Evolutionary conservation across 2,113 vertebrate genomes (phyloP), one percentile per base, ranked within the genome.

Genomic region (Pomatorhinus ruficollis): DNA sequence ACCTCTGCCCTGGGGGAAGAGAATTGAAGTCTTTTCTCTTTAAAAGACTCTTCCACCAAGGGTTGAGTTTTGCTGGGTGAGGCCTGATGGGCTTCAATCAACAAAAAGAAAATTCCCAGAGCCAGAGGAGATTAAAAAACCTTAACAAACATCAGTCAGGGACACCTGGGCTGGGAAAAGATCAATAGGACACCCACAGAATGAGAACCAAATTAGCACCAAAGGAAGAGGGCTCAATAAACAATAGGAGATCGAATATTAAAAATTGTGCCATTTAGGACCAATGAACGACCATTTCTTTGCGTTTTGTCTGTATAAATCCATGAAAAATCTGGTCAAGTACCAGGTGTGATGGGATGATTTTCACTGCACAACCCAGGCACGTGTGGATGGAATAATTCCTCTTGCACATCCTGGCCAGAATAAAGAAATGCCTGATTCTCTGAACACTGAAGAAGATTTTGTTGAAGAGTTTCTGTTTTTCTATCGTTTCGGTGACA

Each of bases 181-280:
- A 24, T 19, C 3, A 0, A 4, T 3, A 6, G 15, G 23, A 65
- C 24, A 65, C 1, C 8, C 42, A 56, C 1, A 3, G 19, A 22
- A n/a, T 9, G 24, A 47, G 50, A 3, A 40, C 4, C 15, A 30
- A 40, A 85, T 40, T 16, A 56, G 24, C 50, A 56, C 16, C 1
- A 1, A 49, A 35, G 35, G 30, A 20, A 24, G 21, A 21, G 60
- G 13, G 35, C 31, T 66, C 35, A n/a, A 15, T 47, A 47, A 40
- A 35, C 52, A 20, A 9, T 0, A 40, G 31, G 25, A 49, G 52
- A 76, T 20, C 0, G 1, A 66, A 11, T 35, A 24, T 12, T 42
- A 11, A 17, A 33, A 49, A 20, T 5, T 13, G 52, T 49, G 60
- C 22, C 0, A 9, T 66, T 75, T 35, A 21, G 35, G 25, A 57